Evolutionary conservation across 2,797 vertebrate species (phyloP).

Genomic region (Acanthiza pusilla): DNA sequence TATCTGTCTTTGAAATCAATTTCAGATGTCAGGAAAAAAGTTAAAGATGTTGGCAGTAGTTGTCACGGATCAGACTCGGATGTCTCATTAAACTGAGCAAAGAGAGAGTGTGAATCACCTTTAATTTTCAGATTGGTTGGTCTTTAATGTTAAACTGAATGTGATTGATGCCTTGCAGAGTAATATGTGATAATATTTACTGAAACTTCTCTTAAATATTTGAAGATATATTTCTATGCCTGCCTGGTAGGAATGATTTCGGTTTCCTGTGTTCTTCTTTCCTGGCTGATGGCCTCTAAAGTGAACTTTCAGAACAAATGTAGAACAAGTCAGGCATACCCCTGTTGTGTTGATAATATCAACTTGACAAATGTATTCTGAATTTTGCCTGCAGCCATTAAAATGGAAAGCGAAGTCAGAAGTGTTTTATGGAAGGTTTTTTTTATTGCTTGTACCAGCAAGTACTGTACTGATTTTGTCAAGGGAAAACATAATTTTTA

Average conservation of each 20-base stretch:
- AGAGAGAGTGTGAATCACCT: background rate
- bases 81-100: constrained; percentile 15
- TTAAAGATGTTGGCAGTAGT: constrained; percentile 1
- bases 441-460: constrained; percentile 38
- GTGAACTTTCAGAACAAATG: constrained; percentile 37
- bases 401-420: constrained; percentile 44
- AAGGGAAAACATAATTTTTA: constrained; percentile 52
- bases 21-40: constrained; percentile 22
- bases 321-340: constrained; percentile 33
- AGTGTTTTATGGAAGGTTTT: constrained; percentile 3
- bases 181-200: constrained; percentile 22
- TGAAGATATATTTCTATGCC: background rate
- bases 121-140: constrained; percentile 12
- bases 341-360: constrained; percentile 48
- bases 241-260: background rate
- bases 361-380: constrained; percentile 56
- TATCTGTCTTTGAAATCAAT: constrained; percentile 38
- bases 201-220: background rate
- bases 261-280: background rate
- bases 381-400: constrained; percentile 56
- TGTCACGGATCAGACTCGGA: constrained; percentile 5
- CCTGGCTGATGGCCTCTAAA: background rate
- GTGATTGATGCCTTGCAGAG: constrained; percentile 2
- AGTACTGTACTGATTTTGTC: constrained; percentile 44
- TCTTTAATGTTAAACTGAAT: background rate